A percentile compares a stretch with the other conserved stretches of the same genome.
Evolutionary conservation across 1,140 invertebrate species (phyloP).

Genomic region (Drosophila truncata): DNA sequence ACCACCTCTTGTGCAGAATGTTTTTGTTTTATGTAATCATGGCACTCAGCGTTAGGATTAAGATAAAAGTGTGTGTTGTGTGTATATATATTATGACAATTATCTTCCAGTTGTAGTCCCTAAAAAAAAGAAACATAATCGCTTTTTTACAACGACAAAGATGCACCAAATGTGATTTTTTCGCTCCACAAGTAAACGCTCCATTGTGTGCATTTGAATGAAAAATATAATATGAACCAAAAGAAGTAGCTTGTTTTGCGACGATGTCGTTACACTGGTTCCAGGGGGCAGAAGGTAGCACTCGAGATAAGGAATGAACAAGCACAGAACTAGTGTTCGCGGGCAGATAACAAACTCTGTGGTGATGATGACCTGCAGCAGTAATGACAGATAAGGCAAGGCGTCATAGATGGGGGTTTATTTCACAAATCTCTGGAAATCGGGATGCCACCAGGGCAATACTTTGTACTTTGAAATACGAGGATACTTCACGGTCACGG

Average conservation of each 20-base stretch:
- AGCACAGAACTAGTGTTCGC: neutral
- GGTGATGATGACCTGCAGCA: conserved; percentile 4
- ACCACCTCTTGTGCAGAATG: conserved; percentile 35
- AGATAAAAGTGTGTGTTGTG: conserved; percentile 58
- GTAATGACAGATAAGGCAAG: conserved; percentile 4
- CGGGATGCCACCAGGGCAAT: conserved; percentile 79
- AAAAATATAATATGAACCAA: conserved; percentile 30
- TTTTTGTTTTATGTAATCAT: conserved; percentile 37
- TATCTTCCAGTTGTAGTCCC: conserved; percentile 68
- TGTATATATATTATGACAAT: conserved; percentile 43
- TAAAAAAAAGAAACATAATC: conserved; percentile 25
- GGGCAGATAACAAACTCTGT: conserved; percentile 1
- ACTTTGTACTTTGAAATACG: conserved; percentile 67
- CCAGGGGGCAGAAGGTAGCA: neutral
- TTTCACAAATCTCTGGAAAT: conserved; percentile 71
- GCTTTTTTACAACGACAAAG: conserved; percentile 63
- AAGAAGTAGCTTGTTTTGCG: conserved; percentile 1
- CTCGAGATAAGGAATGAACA: conserved; percentile 18
- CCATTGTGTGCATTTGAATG: conserved; percentile 38
- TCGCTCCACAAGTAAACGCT: conserved; percentile 5
- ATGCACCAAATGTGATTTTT: conserved; percentile 45
- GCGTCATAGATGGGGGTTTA: conserved; percentile 25
- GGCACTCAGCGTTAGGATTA: conserved; percentile 59
- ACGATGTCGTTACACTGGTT: conserved; percentile 32
- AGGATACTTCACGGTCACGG: conserved; percentile 68